Evolutionary conservation across 2,113 vertebrate genomes (phyloP).

Genomic region (Neomonachus schauinslandi): DNA sequence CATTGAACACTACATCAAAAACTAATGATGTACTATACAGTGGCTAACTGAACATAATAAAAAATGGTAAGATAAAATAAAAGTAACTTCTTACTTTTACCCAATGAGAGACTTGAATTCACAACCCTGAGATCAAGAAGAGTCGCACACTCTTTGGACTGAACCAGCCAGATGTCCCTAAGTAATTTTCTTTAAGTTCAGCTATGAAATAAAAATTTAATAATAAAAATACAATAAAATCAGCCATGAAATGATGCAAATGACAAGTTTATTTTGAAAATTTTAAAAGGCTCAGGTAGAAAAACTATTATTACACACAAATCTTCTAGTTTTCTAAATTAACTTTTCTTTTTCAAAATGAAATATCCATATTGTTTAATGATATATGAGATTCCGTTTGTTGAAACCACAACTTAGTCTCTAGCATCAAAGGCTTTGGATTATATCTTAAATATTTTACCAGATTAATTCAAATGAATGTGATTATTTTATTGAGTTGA

Average conservation of each 20-base stretch:
- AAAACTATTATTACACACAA: background rate
- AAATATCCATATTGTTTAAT: background rate
- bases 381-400: no score
- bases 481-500: background rate
- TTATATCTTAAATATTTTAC: background rate
- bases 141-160: background rate
- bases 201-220: slow-evolving; percentile 11
- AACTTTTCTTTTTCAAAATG: slow-evolving; percentile 52
- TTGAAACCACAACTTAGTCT: background rate
- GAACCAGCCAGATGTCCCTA: background rate
- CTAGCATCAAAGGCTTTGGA: background rate
- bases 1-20: no score
- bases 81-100: background rate
- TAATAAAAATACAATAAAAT: slow-evolving; percentile 21
- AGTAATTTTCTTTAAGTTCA: slow-evolving; percentile 2
- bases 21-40: no score
- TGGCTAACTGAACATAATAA: no score
- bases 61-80: no score
- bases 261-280: slow-evolving; percentile 61
- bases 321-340: slow-evolving; percentile 54
- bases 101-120: background rate
- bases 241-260: slow-evolving; percentile 45
- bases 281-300: background rate
- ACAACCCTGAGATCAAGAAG: background rate
- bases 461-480: slow-evolving; percentile 15